Evolutionary conservation across 2,113 vertebrate species (phyloP).

Genomic region (Hiodon alosoides): DNA sequence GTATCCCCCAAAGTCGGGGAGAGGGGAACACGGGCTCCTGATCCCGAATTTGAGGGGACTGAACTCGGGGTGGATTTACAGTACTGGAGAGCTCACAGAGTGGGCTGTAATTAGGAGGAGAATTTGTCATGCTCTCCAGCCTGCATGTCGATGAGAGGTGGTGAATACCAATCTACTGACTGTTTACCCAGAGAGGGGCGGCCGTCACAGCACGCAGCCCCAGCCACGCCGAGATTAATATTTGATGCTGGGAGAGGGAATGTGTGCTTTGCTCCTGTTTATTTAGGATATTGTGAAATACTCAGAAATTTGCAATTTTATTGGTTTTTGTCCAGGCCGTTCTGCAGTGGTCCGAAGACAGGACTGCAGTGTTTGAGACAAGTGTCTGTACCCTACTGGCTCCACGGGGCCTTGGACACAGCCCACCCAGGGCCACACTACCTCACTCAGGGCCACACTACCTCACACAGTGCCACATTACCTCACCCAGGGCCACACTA

Average conservation of each 20-base stretch:
- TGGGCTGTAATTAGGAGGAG: constrained; percentile 85
- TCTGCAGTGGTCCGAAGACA: constrained; percentile 5
- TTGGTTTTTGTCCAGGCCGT: constrained; percentile 70
- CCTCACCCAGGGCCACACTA: no score
- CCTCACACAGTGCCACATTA: no score
- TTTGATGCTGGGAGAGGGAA: constrained; percentile 86
- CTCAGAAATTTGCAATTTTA: constrained; percentile 97
- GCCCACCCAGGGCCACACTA: no score
- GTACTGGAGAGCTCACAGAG: constrained; percentile 84
- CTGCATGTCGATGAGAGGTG: constrained; percentile 71
- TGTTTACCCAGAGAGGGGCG: constrained; percentile 85
- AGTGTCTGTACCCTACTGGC: neutral
- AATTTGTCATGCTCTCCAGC: constrained; percentile 87
- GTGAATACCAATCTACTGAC: constrained; percentile 75
- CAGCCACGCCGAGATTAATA: constrained; percentile 86
- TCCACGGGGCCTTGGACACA: no score
- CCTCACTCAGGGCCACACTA: no score
- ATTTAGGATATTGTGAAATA: constrained; percentile 98
- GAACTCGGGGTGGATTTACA: constrained; percentile 77
- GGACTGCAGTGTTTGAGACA: neutral
- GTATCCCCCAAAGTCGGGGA: constrained; percentile 2
- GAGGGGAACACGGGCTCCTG: constrained; percentile 53
- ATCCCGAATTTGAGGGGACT: constrained; percentile 72
- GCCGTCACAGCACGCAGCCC: constrained; percentile 66
- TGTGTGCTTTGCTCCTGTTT: constrained; percentile 83